Conservation (phyloP, 1,140 invertebrate species). For the Theocolax elegans region DNA sequence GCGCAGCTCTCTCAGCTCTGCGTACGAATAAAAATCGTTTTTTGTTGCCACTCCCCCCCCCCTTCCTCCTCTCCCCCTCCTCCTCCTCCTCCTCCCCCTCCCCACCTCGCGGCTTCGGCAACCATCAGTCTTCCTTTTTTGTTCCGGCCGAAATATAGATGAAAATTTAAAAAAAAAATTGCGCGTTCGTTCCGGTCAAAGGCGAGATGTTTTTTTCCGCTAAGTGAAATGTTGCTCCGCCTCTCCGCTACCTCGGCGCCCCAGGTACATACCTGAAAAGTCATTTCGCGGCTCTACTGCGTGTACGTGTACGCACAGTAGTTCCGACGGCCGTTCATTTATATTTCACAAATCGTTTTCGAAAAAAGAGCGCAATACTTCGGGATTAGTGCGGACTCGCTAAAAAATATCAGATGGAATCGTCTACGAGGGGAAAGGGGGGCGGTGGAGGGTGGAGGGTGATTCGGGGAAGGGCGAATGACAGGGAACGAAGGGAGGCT, state of each 20-base stretch:
- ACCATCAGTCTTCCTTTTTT: constrained; percentile 36
- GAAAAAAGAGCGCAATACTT: constrained; percentile 57
- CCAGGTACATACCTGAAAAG: constrained; percentile 44
- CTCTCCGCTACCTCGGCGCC: not conserved
- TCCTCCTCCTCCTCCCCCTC: not conserved
- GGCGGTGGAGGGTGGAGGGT: no score
- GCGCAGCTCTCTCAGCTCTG: not conserved
- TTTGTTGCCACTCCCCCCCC: constrained; percentile 14
- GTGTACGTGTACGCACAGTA: constrained; percentile 21
- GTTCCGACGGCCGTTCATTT: constrained; percentile 50
- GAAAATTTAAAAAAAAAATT: constrained; percentile 32
- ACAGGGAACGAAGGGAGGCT: no score
- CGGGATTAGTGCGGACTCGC: constrained; percentile 50
- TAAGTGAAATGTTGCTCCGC: constrained; percentile 27
- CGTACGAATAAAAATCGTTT: constrained; percentile 19
- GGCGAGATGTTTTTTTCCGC: constrained; percentile 26
- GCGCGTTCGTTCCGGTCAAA: constrained; percentile 3
- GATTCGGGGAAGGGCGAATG: no score
- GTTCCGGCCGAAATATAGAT: constrained; percentile 12
- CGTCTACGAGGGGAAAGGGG: constrained; percentile 32
- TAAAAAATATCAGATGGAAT: constrained; percentile 35
- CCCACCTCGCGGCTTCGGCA: no score
- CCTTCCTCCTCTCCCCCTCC: no score
- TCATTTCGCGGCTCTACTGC: constrained; percentile 47
- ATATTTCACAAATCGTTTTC: constrained; percentile 59